These are phyloP conservation scores for Dromaius novaehollandiae DNA, from an alignment of 2,113 vertebrate genomes.

Conservation along the genomic window DNA sequence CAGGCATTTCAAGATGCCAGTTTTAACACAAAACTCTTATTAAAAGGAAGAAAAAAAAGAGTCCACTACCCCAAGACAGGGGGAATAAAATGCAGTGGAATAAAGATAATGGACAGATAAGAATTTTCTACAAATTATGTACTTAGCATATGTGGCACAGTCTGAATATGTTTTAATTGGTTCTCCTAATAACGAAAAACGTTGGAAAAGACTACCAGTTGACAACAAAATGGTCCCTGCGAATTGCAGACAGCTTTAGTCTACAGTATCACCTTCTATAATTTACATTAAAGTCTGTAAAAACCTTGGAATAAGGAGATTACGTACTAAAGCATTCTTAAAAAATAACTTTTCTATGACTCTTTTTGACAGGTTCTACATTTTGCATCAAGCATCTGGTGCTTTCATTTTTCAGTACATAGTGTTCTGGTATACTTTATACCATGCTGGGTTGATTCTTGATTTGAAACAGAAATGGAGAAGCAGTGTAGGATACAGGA, in stretches of 20 bases:
- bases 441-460: slow-evolving; percentile 32
- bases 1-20: slow-evolving; percentile 76
- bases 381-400: slow-evolving; percentile 75
- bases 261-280: slow-evolving; percentile 37
- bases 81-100: slow-evolving; percentile 27
- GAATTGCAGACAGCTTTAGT: slow-evolving; percentile 55
- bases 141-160: slow-evolving; percentile 53
- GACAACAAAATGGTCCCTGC: slow-evolving; percentile 54
- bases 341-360: slow-evolving; percentile 51
- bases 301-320: slow-evolving; percentile 31
- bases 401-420: slow-evolving; percentile 57
- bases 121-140: slow-evolving; percentile 69
- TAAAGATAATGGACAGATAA: slow-evolving; percentile 64
- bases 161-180: slow-evolving; percentile 67
- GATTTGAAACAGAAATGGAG: slow-evolving; percentile 55
- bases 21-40: slow-evolving; percentile 77
- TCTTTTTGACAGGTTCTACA: slow-evolving; percentile 69
- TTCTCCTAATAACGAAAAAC: slow-evolving; percentile 65
- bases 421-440: slow-evolving; percentile 50
- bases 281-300: slow-evolving; percentile 39
- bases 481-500: not conserved
- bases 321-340: slow-evolving; percentile 43
- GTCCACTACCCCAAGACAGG: slow-evolving; percentile 33
- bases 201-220: slow-evolving; percentile 42
- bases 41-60: slow-evolving; percentile 65